Evolutionary conservation across 2,113 vertebrate species (phyloP).

Genomic region (Lophochroa leadbeateri): DNA sequence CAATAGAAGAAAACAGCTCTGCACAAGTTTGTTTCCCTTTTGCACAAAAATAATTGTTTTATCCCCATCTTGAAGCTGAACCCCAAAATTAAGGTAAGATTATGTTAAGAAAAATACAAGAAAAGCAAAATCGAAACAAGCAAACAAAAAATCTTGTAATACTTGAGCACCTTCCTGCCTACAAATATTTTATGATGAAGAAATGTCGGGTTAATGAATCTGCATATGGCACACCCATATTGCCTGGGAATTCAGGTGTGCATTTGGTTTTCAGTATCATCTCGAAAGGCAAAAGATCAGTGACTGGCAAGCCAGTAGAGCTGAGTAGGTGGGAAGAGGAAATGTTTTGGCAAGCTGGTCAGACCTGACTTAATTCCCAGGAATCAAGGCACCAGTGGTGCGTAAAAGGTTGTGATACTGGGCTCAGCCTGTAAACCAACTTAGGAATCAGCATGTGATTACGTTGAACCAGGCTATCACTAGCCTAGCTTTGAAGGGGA

Average conservation of each 20-base stretch:
- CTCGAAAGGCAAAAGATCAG: neutral
- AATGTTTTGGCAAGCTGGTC: neutral
- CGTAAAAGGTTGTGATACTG: neutral
- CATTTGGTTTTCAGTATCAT: neutral
- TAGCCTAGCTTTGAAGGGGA: neutral
- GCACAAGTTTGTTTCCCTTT: neutral
- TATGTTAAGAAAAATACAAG: neutral
- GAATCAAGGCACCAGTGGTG: neutral
- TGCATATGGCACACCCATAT: neutral
- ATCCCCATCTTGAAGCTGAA: neutral
- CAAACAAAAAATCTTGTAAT: neutral
- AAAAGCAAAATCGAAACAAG: neutral
- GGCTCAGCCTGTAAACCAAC: neutral
- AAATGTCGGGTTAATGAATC: neutral
- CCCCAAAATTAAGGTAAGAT: neutral
- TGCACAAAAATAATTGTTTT: neutral
- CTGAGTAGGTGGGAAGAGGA: neutral
- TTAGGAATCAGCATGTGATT: no score
- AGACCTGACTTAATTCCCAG: neutral
- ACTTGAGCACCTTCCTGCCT: neutral
- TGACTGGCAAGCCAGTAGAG: neutral
- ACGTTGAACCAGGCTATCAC: neutral
- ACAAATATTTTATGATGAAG: neutral
- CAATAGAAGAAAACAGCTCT: neutral
- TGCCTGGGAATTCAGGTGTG: neutral